Conservation (phyloP, 2,888 invertebrate genomes). For the Drosophila neonasuta region DNA sequence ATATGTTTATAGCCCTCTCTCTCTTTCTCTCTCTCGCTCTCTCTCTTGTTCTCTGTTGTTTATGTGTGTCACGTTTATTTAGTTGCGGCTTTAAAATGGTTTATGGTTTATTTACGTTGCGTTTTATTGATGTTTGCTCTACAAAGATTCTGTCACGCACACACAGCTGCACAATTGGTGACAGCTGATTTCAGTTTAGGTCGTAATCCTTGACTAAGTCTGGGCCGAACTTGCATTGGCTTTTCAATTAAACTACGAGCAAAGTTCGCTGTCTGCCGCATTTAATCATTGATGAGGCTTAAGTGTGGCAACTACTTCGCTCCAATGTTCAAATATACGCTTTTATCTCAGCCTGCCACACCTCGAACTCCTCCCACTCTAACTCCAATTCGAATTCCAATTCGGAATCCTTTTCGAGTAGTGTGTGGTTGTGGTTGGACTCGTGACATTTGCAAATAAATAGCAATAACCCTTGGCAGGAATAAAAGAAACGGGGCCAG, state of each 20-base stretch:
- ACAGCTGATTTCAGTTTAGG: constrained; percentile 12
- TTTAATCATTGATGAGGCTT: constrained; percentile 47
- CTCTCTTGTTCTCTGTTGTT: constrained; percentile 1
- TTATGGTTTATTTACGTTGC: constrained; percentile 29
- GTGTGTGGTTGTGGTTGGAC: constrained; percentile 28
- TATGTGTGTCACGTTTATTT: constrained; percentile 30
- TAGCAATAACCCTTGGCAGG: constrained; percentile 40
- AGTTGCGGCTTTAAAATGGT: constrained; percentile 46
- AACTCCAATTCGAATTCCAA: background rate
- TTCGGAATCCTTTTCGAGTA: constrained; percentile 7
- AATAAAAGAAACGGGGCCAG: constrained; percentile 46
- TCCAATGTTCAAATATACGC: constrained; percentile 10
- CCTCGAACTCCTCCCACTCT: background rate
- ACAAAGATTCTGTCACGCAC: constrained; percentile 25
- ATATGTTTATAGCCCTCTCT: constrained; percentile 56
- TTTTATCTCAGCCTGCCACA: constrained; percentile 54
- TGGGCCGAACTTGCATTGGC: constrained; percentile 1
- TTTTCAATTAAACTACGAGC: constrained; percentile 19
- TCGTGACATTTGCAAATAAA: constrained; percentile 75
- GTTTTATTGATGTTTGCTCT: constrained; percentile 44
- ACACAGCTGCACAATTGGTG: constrained; percentile 10
- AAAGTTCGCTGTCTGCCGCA: constrained; percentile 22
- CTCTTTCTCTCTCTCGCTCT: background rate
- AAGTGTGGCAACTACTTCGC: constrained; percentile 16
- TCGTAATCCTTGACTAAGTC: constrained; percentile 22